Percentiles rank a stretch among this genome's conserved stretches.
Conservation (phyloP, 1,140 invertebrate genomes). For the Euura lappo region DNA sequence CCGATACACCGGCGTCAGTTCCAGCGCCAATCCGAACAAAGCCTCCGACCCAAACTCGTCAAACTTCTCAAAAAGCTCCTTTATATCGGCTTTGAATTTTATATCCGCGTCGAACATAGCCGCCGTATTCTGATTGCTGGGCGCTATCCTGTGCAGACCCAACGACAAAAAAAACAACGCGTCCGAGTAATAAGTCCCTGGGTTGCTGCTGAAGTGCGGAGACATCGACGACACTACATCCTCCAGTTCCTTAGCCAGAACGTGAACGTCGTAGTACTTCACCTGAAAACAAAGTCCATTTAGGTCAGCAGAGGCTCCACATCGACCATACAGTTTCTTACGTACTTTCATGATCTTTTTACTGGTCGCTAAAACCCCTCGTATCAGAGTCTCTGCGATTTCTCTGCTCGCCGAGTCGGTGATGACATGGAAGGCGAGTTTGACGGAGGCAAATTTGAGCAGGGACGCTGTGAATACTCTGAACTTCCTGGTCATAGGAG, state of each 20-base stretch:
- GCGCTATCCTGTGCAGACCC: conserved; percentile 75
- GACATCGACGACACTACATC: conserved; percentile 75
- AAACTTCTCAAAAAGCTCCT: conserved; percentile 73
- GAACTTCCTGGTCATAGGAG: conserved; percentile 67
- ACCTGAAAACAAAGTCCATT: conserved; percentile 55
- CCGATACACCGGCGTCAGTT: conserved; percentile 82
- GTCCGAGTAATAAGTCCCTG: conserved; percentile 83
- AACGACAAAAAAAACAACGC: conserved; percentile 83
- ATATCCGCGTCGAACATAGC: conserved; percentile 84
- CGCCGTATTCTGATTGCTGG: conserved; percentile 65
- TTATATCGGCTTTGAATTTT: conserved; percentile 75
- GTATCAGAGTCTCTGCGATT: conserved; percentile 66
- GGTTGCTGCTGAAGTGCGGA: conserved; percentile 77
- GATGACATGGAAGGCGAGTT: conserved; percentile 72
- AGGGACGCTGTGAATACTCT: conserved; percentile 65
- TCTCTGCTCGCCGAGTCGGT: conserved; percentile 69
- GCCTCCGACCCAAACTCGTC: conserved; percentile 63
- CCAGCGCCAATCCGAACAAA: conserved; percentile 78
- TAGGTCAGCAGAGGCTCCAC: background rate
- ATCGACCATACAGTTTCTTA: background rate
- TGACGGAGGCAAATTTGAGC: conserved; percentile 57
- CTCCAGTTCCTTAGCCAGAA: conserved; percentile 65
- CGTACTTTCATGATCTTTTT: conserved; percentile 58
- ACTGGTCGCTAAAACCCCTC: conserved; percentile 49
- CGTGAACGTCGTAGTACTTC: conserved; percentile 68